Base-by-base conservation (phyloP, 2,888 invertebrate species). In the Sminthurinus aureus region DNA sequence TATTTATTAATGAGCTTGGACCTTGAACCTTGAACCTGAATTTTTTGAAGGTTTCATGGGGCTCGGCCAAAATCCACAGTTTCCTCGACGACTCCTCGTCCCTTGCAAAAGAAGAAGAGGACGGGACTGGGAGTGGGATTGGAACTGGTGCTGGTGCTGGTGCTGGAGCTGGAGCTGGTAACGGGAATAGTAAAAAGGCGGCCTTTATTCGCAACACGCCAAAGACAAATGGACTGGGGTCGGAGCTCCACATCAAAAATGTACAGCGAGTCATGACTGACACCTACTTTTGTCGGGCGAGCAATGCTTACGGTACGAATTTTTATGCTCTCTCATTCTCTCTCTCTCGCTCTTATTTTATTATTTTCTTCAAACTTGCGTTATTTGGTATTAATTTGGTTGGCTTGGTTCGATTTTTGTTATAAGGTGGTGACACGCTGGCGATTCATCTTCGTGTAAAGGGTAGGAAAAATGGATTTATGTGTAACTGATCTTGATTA, bases 181-280 rank as follows among this genome's bases (percentile, higher is more conserved):
- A 38, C 6, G 38, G 38, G 1, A 38, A 38, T 38, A 38, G 38
- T 38, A 38, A 38, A 38, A 38, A 38, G 38, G 8, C 83, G 86
- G 81, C 75, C 76, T 58, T 75, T 71, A 73, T 85, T 80, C 58
- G 85, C 80, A 82, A 89, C 89, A 38, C 87, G 82, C 22, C 85
- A 89, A 86, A 90, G 92, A 94, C 93, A 81, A 93, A 95, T 86
- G 90, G 91, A 12, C 90, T 91, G 0, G 89, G 90, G 69, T 91
- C 90, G 0, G 89, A 90, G 83, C 86, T 90, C 0, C 89, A 88
- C 83, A 86, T 90, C 13, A 85, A 88, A 26, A 87, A 88, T 15
- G 84, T 90, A n/a, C 86, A 87, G 8, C 85, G 89, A 11, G 83
- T 87, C 26, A 89, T 90, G 80, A 89, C 89, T 9, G 90, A 90